These are phyloP conservation scores for Uloborus diversus DNA, from an alignment of 1,140 invertebrate species.

Conservation along the genomic window DNA sequence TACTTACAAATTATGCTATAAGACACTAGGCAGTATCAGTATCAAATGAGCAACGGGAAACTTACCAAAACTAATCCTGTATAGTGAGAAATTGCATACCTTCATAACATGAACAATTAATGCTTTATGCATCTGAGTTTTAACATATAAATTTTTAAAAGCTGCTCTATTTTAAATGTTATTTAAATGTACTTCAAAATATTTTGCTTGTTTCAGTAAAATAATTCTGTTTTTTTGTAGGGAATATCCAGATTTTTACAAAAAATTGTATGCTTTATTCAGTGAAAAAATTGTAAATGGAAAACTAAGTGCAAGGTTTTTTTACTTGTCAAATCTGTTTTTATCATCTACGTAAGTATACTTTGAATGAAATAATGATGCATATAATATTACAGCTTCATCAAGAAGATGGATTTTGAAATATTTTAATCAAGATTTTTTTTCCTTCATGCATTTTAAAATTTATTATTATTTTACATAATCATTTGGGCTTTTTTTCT, in stretches of 20 bases:
- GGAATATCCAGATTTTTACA: slow-evolving; percentile 94
- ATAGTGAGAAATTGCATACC: no score
- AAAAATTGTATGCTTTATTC: slow-evolving; percentile 91
- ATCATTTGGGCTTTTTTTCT: neutral
- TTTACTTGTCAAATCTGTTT: slow-evolving; percentile 89
- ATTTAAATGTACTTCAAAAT: no score
- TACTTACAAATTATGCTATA: no score
- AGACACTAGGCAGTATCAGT: no score
- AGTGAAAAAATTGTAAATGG: slow-evolving; percentile 88
- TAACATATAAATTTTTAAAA: no score
- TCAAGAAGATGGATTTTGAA: neutral
- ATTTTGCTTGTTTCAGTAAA: slow-evolving; percentile 34
- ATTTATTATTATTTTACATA: slow-evolving; percentile 53
- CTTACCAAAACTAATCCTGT: no score
- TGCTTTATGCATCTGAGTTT: no score
- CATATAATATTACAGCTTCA: no score
- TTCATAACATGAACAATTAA: no score
- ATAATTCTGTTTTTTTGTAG: slow-evolving; percentile 68
- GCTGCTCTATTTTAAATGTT: no score
- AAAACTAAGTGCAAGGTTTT: slow-evolving; percentile 83
- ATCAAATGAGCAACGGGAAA: no score
- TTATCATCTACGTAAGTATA: slow-evolving; percentile 86
- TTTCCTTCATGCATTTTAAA: slow-evolving; percentile 1
- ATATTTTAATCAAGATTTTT: slow-evolving; percentile 33
- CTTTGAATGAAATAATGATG: no score